Evolutionary conservation across 2,113 vertebrate species (phyloP), one percentile per base, ranked within the genome.

Genomic region (Scolopax mira): DNA sequence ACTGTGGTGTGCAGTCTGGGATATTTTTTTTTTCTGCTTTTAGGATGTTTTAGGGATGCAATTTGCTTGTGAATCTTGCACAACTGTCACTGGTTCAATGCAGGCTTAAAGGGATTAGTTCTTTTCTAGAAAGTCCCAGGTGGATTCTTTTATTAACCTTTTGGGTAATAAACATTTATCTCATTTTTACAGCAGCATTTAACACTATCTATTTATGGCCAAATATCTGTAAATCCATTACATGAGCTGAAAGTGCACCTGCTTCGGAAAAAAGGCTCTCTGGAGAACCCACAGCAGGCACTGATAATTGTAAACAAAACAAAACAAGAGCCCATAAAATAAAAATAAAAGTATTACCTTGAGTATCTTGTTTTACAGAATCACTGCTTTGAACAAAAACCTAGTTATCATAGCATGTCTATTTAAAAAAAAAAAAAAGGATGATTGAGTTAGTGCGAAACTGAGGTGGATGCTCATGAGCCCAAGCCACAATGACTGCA

Each of bases 211-310:
- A 93, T 96, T 96, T 96, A 95, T 92, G 72, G 86, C 90, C 84
- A 96, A 96, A 96, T 96, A 97, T 95, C 96, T 97, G 88, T 93
- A 95, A 95, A 96, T 96, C 95, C 93, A 96, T 95, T 97, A 95
- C 85, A 83, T 37, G 83, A 71, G 77, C 85, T 95, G 79, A 94
- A 96, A 96, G 89, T 93, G 78, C 96, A 97, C 88, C 93, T 96
- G 94, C 93, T 96, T 94, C 7, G 0, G 90, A 82, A 91, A 91
- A 88, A 96, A 87, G 28, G 35, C 89, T 90, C 94, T 95, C 95
- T 78, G 54, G 85, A 95, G 89, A 96, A 79, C 57, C 46, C 3
- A 1, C 49, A 77, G 85, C 87, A 94, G 90, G 58, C 85, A 77
- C 51, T 66, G 89, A 95, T 94, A 94, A 93, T 87, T 90, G 90